Conservation (phyloP, 2,113 vertebrate genomes). For the Recurvirostra avosetta region DNA sequence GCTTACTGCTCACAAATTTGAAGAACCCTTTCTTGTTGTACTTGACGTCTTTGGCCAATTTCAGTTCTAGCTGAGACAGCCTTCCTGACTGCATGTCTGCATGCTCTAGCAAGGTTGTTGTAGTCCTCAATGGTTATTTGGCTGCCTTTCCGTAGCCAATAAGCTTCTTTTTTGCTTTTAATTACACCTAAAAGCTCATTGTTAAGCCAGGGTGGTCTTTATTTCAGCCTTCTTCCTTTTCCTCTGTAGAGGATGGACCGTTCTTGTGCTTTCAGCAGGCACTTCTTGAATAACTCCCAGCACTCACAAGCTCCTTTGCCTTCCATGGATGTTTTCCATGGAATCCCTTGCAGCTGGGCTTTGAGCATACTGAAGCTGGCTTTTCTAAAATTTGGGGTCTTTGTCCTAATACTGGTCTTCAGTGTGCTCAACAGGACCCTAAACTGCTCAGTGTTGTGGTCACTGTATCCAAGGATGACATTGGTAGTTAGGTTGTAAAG, state of each 20-base stretch:
- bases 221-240: background rate
- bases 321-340: background rate
- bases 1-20: background rate
- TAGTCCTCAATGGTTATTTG: background rate
- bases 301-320: background rate
- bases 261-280: background rate
- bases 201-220: background rate
- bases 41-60: background rate
- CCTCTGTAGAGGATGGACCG: background rate
- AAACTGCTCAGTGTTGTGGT: background rate
- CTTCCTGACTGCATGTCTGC: background rate
- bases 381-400: background rate
- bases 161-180: background rate
- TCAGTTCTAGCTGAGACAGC: background rate
- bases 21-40: background rate
- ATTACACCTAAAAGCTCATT: background rate
- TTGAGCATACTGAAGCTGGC: background rate
- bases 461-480: background rate
- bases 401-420: background rate
- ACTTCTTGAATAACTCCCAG: background rate
- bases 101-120: background rate
- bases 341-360: background rate
- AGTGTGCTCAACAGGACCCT: background rate
- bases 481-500: background rate
- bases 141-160: background rate